Percentiles rank a stretch among this genome's conserved stretches.
Evolutionary conservation across 2,797 vertebrate species (phyloP).

Genomic region (Huso huso): DNA sequence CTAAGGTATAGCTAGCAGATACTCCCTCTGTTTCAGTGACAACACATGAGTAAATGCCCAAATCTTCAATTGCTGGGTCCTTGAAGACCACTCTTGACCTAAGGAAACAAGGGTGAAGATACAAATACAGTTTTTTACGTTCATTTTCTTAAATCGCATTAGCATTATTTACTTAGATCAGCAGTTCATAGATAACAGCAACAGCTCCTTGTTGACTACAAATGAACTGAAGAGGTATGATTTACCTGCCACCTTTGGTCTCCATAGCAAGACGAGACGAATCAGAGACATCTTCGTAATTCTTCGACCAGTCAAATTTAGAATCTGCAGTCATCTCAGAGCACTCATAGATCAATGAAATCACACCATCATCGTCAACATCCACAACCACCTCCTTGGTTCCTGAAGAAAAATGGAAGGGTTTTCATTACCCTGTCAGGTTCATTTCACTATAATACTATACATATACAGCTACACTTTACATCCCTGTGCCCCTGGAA

Average conservation of each 20-base stretch:
- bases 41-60: conserved; percentile 84
- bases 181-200: too few relatives aligned
- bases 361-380: conserved; percentile 86
- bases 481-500: too few relatives aligned
- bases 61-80: conserved; percentile 78
- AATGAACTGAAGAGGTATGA: not conserved
- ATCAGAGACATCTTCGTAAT: conserved; percentile 79
- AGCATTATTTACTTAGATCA: too few relatives aligned
- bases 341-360: conserved; percentile 92
- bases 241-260: conserved; percentile 80
- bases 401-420: conserved; percentile 48
- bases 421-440: too few relatives aligned
- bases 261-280: conserved; percentile 70
- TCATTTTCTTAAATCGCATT: too few relatives aligned
- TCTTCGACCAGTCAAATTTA: conserved; percentile 91
- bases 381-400: conserved; percentile 82
- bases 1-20: conserved; percentile 86
- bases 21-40: conserved; percentile 86
- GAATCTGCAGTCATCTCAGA: conserved; percentile 77
- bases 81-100: conserved; percentile 90
- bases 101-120: conserved; percentile 10
- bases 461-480: too few relatives aligned
- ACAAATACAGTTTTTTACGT: too few relatives aligned
- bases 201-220: not conserved
- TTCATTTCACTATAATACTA: too few relatives aligned